Evolutionary conservation across 2,888 invertebrate species (phyloP).

Genomic region (Sabatieria punctata): DNA sequence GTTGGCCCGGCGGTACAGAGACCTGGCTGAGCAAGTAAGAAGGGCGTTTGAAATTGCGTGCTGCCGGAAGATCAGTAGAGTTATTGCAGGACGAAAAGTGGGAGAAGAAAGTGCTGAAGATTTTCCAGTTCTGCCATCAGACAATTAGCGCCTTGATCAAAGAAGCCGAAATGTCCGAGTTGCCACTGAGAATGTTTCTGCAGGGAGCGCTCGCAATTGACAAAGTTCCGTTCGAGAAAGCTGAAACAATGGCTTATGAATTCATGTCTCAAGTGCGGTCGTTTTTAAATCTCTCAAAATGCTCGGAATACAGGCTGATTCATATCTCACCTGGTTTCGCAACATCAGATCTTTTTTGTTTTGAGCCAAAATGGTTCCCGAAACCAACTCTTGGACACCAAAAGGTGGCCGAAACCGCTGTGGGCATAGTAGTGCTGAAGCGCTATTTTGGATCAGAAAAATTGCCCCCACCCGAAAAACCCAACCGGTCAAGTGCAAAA

Average conservation of each 20-base stretch:
- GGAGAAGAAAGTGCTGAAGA: constrained; percentile 95
- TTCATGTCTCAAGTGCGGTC: constrained; percentile 62
- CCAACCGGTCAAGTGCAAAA: too few relatives aligned
- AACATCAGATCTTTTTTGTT: too few relatives aligned
- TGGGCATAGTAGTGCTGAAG: too few relatives aligned
- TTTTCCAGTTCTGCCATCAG: constrained; percentile 91
- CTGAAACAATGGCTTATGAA: constrained; percentile 93
- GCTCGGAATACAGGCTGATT: too few relatives aligned
- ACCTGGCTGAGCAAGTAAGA: constrained; percentile 39
- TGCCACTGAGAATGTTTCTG: constrained; percentile 77
- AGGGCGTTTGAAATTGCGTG: neutral
- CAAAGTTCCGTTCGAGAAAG: constrained; percentile 56
- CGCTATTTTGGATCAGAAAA: too few relatives aligned
- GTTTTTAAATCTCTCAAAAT: constrained; percentile 6
- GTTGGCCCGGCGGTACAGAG: constrained; percentile 64
- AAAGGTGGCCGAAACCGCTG: too few relatives aligned
- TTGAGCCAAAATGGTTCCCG: too few relatives aligned
- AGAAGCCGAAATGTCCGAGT: constrained; percentile 81
- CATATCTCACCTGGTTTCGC: too few relatives aligned
- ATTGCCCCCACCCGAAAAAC: too few relatives aligned
- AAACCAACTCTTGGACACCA: too few relatives aligned
- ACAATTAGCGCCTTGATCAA: constrained; percentile 71
- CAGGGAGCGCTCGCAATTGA: constrained; percentile 68
- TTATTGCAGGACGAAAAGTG: constrained; percentile 66
- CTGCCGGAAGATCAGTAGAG: neutral